A percentile compares a stretch with the other conserved stretches of the same genome.
phyloP scores from a whole-genome alignment of 1,140 invertebrate species.

The Myzus persicae region DNA sequence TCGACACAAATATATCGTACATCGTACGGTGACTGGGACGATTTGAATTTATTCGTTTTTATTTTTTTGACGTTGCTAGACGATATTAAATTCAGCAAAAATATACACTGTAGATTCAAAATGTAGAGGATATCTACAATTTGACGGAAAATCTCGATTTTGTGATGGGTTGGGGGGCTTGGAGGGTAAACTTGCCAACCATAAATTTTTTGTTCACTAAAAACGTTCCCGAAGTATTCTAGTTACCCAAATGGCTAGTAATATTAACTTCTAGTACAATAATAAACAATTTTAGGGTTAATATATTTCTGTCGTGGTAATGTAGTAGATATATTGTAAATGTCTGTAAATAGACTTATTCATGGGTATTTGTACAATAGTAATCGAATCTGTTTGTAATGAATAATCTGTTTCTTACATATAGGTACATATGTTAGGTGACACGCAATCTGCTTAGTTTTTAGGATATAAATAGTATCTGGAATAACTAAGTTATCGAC shows the following conservation, averaged over 20 bases:
- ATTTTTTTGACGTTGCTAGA: not conserved
- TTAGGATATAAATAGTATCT: not conserved
- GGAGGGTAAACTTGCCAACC: not conserved
- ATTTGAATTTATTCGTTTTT: not conserved
- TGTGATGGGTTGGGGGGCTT: not conserved
- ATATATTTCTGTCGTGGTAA: no score
- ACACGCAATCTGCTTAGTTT: not conserved
- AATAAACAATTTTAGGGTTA: no score
- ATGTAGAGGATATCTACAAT: not conserved
- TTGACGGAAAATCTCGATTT: not conserved
- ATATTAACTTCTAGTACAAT: no score
- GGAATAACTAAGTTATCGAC: not conserved
- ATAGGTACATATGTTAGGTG: no score
- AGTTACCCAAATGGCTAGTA: no score
- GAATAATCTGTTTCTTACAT: not conserved
- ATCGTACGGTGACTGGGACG: no score
- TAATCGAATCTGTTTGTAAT: not conserved
- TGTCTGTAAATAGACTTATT: not conserved
- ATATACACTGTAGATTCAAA: no score
- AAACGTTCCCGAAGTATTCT: no score
- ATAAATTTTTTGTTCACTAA: not conserved
- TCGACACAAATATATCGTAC: no score
- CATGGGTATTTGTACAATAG: not conserved
- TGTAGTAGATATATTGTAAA: no score
- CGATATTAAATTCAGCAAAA: no score